A percentile compares a stretch with the other conserved stretches of the same genome.
Evolutionary conservation across 1,140 invertebrate genomes (phyloP).

Genomic region (Pachypsylla venusta): DNA sequence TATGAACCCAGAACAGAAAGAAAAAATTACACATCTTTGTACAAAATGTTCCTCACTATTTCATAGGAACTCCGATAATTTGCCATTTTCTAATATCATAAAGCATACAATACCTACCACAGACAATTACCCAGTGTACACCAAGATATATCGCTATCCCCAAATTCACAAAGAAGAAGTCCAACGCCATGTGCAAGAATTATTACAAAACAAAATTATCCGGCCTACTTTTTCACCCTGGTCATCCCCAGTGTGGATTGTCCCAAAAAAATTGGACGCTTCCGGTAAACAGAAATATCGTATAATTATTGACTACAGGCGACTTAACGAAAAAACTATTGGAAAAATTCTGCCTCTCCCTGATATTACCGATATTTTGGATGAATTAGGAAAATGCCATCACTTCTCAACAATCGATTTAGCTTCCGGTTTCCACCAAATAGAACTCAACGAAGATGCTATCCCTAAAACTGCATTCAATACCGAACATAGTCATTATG

Average conservation of each 20-base stretch:
- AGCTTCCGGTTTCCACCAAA: conserved; percentile 31
- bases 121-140: conserved; percentile 18
- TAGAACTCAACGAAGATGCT: conserved; percentile 23
- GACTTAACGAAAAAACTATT: conserved; percentile 31
- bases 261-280: conserved; percentile 21
- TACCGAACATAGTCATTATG: conserved; percentile 17
- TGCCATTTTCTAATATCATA: neutral
- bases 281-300: conserved; percentile 19
- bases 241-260: conserved; percentile 18
- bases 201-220: conserved; percentile 15
- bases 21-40: neutral
- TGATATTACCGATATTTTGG: conserved; percentile 33
- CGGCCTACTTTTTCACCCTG: neutral
- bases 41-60: neutral
- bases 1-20: too few relatives aligned
- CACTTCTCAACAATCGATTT: conserved; percentile 36
- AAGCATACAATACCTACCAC: conserved; percentile 12
- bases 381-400: conserved; percentile 31
- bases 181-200: conserved; percentile 18
- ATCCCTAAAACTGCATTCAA: conserved; percentile 25
- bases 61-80: neutral
- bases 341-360: conserved; percentile 38
- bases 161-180: conserved; percentile 19
- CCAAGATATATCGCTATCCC: conserved; percentile 20
- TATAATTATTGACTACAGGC: conserved; percentile 27